Conservation (phyloP, 2,888 invertebrate genomes). For the Dynastes maya region DNA sequence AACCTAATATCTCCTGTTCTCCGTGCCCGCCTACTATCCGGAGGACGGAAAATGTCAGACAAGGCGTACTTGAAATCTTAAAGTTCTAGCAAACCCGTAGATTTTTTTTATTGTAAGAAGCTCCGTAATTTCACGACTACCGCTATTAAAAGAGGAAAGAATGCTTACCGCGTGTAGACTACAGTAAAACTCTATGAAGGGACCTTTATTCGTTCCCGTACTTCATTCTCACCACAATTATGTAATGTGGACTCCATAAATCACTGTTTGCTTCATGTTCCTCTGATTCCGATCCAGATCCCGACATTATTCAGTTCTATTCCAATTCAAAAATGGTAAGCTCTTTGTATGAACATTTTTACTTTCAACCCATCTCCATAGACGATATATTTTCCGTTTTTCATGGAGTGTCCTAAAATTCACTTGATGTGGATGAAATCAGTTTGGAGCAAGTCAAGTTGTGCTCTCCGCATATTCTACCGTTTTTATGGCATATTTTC, state of each 20-base stretch:
- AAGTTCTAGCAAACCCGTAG: too few relatives aligned
- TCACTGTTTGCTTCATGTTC: neutral
- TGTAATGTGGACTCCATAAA: neutral
- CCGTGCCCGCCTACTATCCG: too few relatives aligned
- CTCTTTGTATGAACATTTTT: neutral
- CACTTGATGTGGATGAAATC: neutral
- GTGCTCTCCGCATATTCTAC: neutral
- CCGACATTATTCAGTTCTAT: neutral
- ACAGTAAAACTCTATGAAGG: too few relatives aligned
- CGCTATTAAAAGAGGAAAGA: too few relatives aligned
- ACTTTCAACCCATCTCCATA: neutral
- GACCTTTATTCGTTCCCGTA: too few relatives aligned
- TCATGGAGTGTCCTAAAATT: neutral
- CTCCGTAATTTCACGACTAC: too few relatives aligned
- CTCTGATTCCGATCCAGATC: neutral
- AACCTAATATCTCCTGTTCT: too few relatives aligned
- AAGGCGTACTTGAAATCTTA: too few relatives aligned
- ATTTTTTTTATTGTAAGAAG: too few relatives aligned
- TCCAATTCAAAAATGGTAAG: neutral
- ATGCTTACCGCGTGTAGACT: too few relatives aligned
- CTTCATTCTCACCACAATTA: neutral
- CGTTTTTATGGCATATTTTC: neutral
- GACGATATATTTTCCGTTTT: neutral
- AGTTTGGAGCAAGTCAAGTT: neutral
- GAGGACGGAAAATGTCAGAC: too few relatives aligned